Conservation (phyloP, 2,113 vertebrate genomes). For the Ochotona princeps region DNA sequence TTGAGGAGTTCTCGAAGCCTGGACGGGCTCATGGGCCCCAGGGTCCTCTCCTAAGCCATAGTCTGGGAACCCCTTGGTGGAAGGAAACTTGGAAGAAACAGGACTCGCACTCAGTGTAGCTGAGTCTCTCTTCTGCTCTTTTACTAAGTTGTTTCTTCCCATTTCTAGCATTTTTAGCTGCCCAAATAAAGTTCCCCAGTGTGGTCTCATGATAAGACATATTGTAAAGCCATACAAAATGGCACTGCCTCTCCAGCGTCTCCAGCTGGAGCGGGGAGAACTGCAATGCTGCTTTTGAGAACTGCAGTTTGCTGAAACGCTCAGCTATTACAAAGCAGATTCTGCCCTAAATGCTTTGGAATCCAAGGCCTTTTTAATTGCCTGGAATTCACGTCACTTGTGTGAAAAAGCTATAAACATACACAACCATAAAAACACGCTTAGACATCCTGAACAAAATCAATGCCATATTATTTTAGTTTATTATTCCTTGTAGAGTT, state of each 20-base stretch:
- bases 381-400: constrained; percentile 86
- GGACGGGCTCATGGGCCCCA: not conserved
- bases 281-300: constrained; percentile 59
- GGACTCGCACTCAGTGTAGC: fast-evolving
- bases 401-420: constrained; percentile 86
- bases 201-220: not conserved
- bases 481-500: constrained; percentile 88
- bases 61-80: not conserved
- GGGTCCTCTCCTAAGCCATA: not conserved
- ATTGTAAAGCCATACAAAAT: constrained; percentile 31
- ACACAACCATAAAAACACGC: constrained; percentile 88
- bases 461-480: constrained; percentile 89
- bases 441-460: constrained; percentile 88
- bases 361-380: constrained; percentile 87
- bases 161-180: constrained; percentile 19
- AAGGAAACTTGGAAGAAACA: not conserved
- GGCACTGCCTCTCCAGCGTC: not conserved
- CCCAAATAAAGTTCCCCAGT: constrained; percentile 33
- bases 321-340: constrained; percentile 79
- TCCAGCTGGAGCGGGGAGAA: constrained; percentile 56
- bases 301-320: constrained; percentile 71
- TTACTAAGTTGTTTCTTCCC: constrained; percentile 33
- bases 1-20: not conserved
- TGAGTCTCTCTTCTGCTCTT: not conserved
- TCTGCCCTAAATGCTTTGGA: constrained; percentile 82